Evolutionary conservation across 2,888 invertebrate species (phyloP).

Genomic region (Tipula lateralis): DNA sequence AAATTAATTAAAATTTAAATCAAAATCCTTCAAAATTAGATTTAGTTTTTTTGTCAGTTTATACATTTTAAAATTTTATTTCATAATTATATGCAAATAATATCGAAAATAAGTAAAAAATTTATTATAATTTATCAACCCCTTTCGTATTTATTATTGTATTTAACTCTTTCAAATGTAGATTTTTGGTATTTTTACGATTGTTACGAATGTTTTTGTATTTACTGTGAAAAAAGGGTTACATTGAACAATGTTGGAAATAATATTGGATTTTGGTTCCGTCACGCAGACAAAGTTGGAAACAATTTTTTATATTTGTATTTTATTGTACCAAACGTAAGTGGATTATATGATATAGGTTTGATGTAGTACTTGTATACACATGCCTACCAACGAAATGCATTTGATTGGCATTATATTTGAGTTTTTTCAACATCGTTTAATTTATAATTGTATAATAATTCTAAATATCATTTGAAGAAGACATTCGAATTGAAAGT

Average conservation of each 20-base stretch:
- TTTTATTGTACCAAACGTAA: neutral
- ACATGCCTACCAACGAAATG: neutral
- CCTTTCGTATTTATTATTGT: neutral
- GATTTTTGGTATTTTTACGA: neutral
- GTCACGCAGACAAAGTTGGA: neutral
- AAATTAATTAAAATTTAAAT: constrained; percentile 11
- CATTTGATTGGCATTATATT: neutral
- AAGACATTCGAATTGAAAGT: neutral
- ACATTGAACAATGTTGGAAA: neutral
- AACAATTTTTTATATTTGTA: neutral
- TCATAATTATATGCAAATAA: constrained; percentile 4
- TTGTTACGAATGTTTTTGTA: neutral
- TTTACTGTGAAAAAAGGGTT: neutral
- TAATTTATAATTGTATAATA: neutral
- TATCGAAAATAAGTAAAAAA: constrained; percentile 8
- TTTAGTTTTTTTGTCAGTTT: neutral
- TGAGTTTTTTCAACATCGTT: neutral
- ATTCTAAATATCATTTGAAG: neutral
- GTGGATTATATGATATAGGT: neutral
- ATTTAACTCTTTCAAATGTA: constrained; percentile 13
- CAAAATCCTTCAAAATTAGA: constrained; percentile 15
- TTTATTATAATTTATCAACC: neutral
- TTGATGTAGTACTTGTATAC: neutral
- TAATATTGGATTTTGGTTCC: neutral
- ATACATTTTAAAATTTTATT: neutral